Evolutionary conservation across 1,140 invertebrate species (phyloP), one percentile per base, ranked within the genome.

Genomic region (Lethrus apterus): DNA sequence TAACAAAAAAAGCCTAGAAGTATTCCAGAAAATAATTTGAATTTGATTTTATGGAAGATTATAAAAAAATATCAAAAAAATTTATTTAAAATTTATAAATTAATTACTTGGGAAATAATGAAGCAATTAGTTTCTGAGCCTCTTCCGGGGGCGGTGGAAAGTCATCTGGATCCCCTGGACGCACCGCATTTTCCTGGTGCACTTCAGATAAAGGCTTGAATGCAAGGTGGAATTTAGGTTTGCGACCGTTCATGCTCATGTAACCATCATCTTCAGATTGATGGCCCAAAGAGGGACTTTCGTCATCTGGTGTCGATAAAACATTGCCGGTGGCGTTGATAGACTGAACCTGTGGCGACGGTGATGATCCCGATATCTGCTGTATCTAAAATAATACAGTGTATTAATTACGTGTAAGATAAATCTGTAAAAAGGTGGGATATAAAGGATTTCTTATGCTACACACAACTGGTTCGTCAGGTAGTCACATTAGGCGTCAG

Each of bases 201-300:
- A 68, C 76, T 58, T 81, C 79, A 55, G 77, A 77, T 56, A 80
- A 74, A 51, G 78, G 79, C 68, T 78, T 77, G 62, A 82, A 73
- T 58, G 75, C 71, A 63, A 81, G 64, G 58, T 76, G 77, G 70
- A 81, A 81, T 63, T 81, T 81, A 46, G 79, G 77, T 63, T 74
- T 76, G 59, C 84, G 78, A 52, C 84, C 84, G 78, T 87, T 89
- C 75, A 88, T 86, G 69, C 84, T 87, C 84, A 88, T 87, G 68
- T 89, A 89, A 65, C 84, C 85, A 77, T 89, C 85, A 76, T 89
- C 85, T 66, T 89, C 85, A 26, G 84, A 87, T 64, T 86, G 84
- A 65, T 86, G 83, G 50, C 79, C 83, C 62, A 80, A 76, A 57
- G 79, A 83, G 60, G 80, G 79, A 62, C 79, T 81, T 69, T 83